Evolutionary conservation across 2,113 vertebrate genomes (phyloP).

Genomic region (Ranitomeya variabilis): DNA sequence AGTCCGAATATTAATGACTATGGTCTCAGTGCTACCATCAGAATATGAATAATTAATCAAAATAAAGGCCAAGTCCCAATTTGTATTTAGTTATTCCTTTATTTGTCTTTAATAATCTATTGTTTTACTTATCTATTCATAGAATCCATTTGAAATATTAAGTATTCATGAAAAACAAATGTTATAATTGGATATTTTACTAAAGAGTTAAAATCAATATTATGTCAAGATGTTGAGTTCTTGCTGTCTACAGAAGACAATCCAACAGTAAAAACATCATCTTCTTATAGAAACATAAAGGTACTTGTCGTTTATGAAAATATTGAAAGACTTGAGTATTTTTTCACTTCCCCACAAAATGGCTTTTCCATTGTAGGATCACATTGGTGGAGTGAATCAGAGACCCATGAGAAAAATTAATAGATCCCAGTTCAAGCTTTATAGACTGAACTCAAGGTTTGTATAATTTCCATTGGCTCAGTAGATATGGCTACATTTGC

Average conservation of each 20-base stretch:
- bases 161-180: slow-evolving; percentile 8
- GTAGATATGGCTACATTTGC: no score
- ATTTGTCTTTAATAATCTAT: slow-evolving; percentile 19
- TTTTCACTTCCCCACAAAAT: no score
- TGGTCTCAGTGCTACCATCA: background rate
- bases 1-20: background rate
- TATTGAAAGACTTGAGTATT: no score
- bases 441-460: no score
- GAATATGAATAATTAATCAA: background rate
- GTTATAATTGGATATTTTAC: background rate
- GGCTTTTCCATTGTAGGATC: no score
- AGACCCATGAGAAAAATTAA: no score
- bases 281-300: no score
- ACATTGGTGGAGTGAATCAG: no score
- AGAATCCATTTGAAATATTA: background rate
- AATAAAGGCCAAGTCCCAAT: slow-evolving; percentile 3
- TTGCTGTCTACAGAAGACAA: background rate
- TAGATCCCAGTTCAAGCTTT: no score
- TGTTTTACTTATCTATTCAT: background rate
- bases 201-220: background rate
- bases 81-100: background rate
- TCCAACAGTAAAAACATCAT: no score
- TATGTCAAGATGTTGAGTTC: background rate
- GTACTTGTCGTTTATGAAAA: no score
- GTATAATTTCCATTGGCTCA: no score